phyloP scores from a whole-genome alignment of 2,113 vertebrate genomes.

The Xenus cinereus region DNA sequence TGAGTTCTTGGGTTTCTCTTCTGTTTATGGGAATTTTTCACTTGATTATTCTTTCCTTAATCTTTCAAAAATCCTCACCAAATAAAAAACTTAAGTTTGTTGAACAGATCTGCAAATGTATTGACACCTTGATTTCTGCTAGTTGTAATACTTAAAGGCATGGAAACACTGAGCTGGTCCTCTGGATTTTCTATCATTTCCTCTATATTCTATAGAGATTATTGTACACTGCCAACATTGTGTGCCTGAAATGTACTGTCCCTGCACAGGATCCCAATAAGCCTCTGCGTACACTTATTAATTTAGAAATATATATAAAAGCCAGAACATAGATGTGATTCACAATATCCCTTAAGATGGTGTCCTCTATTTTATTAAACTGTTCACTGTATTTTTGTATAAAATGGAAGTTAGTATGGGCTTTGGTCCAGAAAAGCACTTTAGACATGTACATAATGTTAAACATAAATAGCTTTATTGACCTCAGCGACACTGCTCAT shows the following conservation, averaged over 20 bases:
- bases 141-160: neutral
- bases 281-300: neutral
- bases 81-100: neutral
- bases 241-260: neutral
- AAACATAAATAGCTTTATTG: conserved; percentile 37
- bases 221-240: neutral
- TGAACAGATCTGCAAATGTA: neutral
- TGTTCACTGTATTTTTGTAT: conserved; percentile 1
- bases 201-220: neutral
- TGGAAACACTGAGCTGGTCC: neutral
- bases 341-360: conserved; percentile 62
- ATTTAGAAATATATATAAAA: neutral
- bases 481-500: neutral
- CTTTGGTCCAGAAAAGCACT: conserved; percentile 60
- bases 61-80: neutral
- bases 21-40: neutral
- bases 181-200: neutral
- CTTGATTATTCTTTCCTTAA: neutral
- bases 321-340: conserved; percentile 20
- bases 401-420: conserved; percentile 36
- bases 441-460: conserved; percentile 29
- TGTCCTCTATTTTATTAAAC: conserved; percentile 66
- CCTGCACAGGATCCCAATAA: neutral
- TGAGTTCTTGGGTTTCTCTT: neutral
- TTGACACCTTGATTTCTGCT: neutral